Evolutionary conservation across 2,797 vertebrate genomes (phyloP), one percentile per base, ranked within the genome.

Genomic region (Nannoperca australis): DNA sequence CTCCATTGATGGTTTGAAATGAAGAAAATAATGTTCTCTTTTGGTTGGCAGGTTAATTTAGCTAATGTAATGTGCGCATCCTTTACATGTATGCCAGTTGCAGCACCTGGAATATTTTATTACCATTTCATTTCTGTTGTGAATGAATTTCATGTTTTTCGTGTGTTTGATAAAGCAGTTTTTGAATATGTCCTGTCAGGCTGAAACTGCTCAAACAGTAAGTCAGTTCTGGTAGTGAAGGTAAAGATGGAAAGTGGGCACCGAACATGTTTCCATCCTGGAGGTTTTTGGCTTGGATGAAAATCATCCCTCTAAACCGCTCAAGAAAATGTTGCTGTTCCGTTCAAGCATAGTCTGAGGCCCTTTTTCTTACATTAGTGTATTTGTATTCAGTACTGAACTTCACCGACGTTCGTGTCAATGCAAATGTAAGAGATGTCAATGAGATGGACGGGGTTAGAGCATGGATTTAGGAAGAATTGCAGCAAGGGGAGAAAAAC

Each of bases 181-280:
- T 76, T 65, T 24, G 10, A 60, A 81, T 56, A 59, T 70, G 55
- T 65, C 38, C 58, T 66, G 66, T 80, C 58, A 22, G 59, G 40
- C 62, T 83, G 69, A 45, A 83, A 70, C 47, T 66, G 59, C 79
- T 86, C 61, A 78, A 79, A 73, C 59, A 58, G 49, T 32, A 62
- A 83, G 45, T 79, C 62, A 15, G 73, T 51, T 62, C 61, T 58
- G 9, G 30, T 47, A 22, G 27, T 32, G 53, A 67, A 63, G 66
- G 70, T 65, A 54, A 73, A 74, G 85, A 81, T 70, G 83, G 88
- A 90, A 92, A 93, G 51, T 88, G 87, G 84, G 85, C 82, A 51
- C 69, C 10, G 44, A 86, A 80, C 81, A 44, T 72, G 58, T 83
- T 89, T 88, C 80, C 85, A 77, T 83, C 66, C 76, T 20, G 13